A percentile compares a stretch with the other conserved stretches of the same genome.
Evolutionary conservation across 1,140 invertebrate species (phyloP).

Genomic region (Drosophila truncata): DNA sequence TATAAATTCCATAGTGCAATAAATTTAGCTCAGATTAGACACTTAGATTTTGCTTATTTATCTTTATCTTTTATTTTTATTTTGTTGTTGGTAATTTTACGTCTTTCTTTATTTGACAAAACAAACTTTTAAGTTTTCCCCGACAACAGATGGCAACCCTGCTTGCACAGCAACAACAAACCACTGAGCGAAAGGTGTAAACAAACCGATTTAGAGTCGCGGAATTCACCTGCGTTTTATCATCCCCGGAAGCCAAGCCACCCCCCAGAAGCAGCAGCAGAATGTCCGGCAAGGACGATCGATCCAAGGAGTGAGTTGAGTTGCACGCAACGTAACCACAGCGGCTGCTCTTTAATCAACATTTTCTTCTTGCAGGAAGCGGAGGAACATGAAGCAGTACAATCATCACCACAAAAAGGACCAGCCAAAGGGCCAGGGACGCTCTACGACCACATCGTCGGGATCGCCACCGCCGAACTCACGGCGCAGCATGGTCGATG

Average conservation of each 20-base stretch:
- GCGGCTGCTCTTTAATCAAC: not conserved
- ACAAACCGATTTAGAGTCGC: constrained; percentile 24
- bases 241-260: constrained; percentile 26
- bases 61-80: no score
- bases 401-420: constrained; percentile 58
- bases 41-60: no score
- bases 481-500: constrained; percentile 73
- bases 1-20: no score
- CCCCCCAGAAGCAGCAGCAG: constrained; percentile 18
- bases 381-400: constrained; percentile 76
- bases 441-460: constrained; percentile 70
- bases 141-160: not conserved
- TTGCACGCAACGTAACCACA: constrained; percentile 27
- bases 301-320: constrained; percentile 77
- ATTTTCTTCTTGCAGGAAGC: constrained; percentile 54
- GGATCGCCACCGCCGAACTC: constrained; percentile 62
- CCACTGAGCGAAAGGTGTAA: constrained; percentile 1
- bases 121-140: not conserved
- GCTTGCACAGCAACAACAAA: constrained; percentile 21
- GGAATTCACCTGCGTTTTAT: constrained; percentile 3
- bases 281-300: constrained; percentile 82
- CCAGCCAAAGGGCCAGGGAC: constrained; percentile 19
- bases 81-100: not conserved
- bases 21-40: no score
- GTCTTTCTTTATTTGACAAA: not conserved